Base-by-base conservation (phyloP, 2,888 invertebrate species). In the Halictus ligatus region DNA sequence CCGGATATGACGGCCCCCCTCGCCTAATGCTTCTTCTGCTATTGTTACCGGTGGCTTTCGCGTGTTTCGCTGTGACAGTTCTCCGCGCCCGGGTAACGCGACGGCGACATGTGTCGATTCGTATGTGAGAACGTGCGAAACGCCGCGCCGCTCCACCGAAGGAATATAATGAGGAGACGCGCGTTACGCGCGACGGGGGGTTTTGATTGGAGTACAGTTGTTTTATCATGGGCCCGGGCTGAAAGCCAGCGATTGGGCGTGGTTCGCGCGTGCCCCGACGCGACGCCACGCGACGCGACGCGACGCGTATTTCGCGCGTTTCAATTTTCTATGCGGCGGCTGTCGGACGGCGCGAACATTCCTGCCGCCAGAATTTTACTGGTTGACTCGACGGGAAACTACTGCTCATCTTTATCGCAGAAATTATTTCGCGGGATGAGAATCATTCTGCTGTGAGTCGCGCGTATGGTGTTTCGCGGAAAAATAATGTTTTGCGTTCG, bases 71-170 rank as follows among this genome's bases (percentile, higher is more conserved):
- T 35, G 60, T 64, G 80, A 72, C 75, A 81, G 71, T n/a, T 6
- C 21, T 29, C 7, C n/a, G 40, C 43, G 60, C 29, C 10, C 54
- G 5, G 81, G 35, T 74, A 69, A 35, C n/a, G 54, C 69, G 48
- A 25, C 35, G 25, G 69, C 67, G 74, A 74, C 74, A 74, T 58
- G 77, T 84, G 84, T 84, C 84, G 77, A 84, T 84, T 84, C 74
- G 76, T 69, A 60, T 58, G 74, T 25, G 58, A 29, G n/a, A 69
- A 64, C 50, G 67, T 21, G 60, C 43, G 80, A 71, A 71, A 35
- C 12, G 15, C 25, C 25, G 25, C 50, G 25, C 25, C 64, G 78
- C 46, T 73, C 15, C 48, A n/a, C 29, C 18, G 60, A 25, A 40
- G 73, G 54, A 46, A 73, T 58, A 43, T 69, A 76, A 81, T 71